phyloP scores from a whole-genome alignment of 2,888 invertebrate genomes.

The Nephrotoma flavescens region DNA sequence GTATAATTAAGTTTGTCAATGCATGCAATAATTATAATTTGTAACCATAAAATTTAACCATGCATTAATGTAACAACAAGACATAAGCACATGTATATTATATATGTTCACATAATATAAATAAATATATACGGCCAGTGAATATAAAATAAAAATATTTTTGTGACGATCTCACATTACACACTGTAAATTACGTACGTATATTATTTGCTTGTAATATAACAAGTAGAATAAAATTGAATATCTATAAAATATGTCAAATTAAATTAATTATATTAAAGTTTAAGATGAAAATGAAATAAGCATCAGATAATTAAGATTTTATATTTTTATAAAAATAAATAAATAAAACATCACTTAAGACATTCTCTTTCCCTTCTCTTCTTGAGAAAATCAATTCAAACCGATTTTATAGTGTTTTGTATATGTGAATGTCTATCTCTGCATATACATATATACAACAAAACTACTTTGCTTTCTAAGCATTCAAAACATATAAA shows the following conservation, averaged over 20 bases:
- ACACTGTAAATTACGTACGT: neutral
- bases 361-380: neutral
- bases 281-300: neutral
- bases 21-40: neutral
- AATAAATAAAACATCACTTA: neutral
- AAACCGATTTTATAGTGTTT: neutral
- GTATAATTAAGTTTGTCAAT: neutral
- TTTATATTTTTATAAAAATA: neutral
- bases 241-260: neutral
- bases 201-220: neutral
- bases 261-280: neutral
- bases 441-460: neutral
- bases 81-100: neutral
- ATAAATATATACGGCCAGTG: neutral
- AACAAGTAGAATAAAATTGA: neutral
- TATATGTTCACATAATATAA: neutral
- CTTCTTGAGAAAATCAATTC: neutral
- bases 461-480: neutral
- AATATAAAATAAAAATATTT: neutral
- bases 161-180: neutral
- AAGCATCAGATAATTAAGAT: neutral
- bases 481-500: neutral
- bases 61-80: neutral
- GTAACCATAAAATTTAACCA: neutral
- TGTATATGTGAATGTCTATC: neutral